Evolutionary conservation across 2,113 vertebrate genomes (phyloP).

Genomic region (Gallinago jamesoni): DNA sequence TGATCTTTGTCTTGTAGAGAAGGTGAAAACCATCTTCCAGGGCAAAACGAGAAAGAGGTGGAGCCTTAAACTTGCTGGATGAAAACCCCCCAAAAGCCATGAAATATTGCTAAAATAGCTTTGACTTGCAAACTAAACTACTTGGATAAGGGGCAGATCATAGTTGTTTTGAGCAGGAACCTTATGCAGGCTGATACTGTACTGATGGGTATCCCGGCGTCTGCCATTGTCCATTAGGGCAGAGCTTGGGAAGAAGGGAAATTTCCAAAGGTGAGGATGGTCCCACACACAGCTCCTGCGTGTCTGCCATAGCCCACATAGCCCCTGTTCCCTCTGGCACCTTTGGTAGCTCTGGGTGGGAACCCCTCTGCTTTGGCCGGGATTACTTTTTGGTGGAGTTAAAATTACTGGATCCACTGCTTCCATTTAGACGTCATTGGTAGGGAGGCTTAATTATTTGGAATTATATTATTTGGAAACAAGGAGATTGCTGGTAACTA

Average conservation of each 20-base stretch:
- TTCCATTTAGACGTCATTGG: neutral
- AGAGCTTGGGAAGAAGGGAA: neutral
- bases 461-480: constrained; percentile 25
- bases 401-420: neutral
- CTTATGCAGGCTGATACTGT: neutral
- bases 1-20: neutral
- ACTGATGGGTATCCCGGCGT: neutral
- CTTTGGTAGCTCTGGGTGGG: neutral
- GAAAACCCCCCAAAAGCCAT: neutral
- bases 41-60: neutral
- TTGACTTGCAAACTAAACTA: neutral
- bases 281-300: fast-evolving
- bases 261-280: neutral
- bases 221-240: neutral
- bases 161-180: neutral
- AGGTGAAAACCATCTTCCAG: neutral
- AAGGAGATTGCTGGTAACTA: constrained; percentile 2
- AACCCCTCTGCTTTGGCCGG: neutral
- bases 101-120: neutral
- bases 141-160: neutral
- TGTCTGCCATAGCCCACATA: too few species aligned
- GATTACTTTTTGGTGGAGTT: neutral
- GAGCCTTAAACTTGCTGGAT: neutral
- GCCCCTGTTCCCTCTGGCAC: neutral
- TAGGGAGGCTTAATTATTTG: neutral